Evolutionary conservation across 2,797 vertebrate genomes (phyloP).

Genomic region (Chrysocyon brachyurus): DNA sequence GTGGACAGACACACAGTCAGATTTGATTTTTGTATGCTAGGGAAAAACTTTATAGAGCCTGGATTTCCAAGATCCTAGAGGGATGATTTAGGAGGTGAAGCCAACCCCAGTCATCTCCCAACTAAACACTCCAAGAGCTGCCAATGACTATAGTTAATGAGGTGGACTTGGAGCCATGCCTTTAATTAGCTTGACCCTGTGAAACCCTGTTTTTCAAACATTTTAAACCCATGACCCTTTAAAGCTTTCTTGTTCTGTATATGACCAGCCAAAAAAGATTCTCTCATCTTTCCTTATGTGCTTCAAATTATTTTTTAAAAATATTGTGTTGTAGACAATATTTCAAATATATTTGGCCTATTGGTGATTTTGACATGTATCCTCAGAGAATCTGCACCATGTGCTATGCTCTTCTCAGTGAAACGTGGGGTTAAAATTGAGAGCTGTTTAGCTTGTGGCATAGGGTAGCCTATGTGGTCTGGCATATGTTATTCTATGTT

Average conservation of each 20-base stretch:
- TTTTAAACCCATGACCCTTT: constrained; percentile 35
- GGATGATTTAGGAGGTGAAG: constrained; percentile 54
- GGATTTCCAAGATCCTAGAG: constrained; percentile 35
- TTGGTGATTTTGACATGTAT: not conserved
- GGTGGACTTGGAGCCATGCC: constrained; percentile 62
- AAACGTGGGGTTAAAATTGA: not conserved
- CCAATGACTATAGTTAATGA: constrained; percentile 60
- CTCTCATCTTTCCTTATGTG: not conserved
- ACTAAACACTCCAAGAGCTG: constrained; percentile 47
- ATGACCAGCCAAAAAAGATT: not conserved
- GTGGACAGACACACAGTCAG: not conserved
- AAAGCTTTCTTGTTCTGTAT: not conserved
- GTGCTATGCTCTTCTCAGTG: no score
- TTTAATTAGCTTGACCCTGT: constrained; percentile 63
- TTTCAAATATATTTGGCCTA: not conserved
- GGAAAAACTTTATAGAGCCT: not conserved
- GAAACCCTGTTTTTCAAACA: constrained; percentile 37
- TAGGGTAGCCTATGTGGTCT: not conserved
- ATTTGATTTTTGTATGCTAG: not conserved
- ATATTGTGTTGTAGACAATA: not conserved
- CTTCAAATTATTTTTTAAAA: not conserved
- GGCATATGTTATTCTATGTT: not conserved
- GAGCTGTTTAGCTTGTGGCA: not conserved
- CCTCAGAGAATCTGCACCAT: not conserved
- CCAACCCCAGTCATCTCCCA: constrained; percentile 51